These are phyloP conservation scores for Machimus rusticus DNA, from an alignment of 2,888 invertebrate genomes.

Conservation along the genomic window DNA sequence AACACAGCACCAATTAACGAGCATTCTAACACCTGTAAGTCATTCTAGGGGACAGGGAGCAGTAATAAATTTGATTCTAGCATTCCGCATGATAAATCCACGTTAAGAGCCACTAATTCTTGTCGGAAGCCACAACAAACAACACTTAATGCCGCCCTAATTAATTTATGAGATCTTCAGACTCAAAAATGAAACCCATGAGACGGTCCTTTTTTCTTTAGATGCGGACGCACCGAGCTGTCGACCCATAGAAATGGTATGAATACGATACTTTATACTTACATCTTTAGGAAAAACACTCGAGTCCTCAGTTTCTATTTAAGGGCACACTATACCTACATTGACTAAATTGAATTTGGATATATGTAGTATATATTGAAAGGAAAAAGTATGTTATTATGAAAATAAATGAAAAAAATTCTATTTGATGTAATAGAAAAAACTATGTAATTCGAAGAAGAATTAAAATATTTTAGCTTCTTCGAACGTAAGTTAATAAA, in stretches of 20 bases:
- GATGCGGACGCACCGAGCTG: background rate
- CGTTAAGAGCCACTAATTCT: conserved; percentile 37
- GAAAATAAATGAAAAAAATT: too few species aligned
- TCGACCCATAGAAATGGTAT: background rate
- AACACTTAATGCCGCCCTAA: conserved; percentile 28
- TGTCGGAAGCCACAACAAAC: conserved; percentile 42
- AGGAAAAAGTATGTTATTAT: too few species aligned
- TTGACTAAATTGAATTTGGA: too few species aligned
- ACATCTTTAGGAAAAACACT: background rate
- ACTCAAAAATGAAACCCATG: background rate
- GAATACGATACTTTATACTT: background rate
- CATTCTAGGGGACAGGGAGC: background rate
- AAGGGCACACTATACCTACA: too few species aligned
- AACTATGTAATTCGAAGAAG: too few species aligned
- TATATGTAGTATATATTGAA: too few species aligned
- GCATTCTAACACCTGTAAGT: conserved; percentile 36
- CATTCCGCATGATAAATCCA: conserved; percentile 33
- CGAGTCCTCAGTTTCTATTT: too few species aligned
- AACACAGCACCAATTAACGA: conserved; percentile 21
- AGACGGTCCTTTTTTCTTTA: background rate
- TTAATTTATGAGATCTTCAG: conserved; percentile 43
- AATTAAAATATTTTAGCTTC: too few species aligned
- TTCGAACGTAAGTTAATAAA: too few species aligned
- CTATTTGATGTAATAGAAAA: too few species aligned
- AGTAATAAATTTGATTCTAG: conserved; percentile 23